Evolutionary conservation across 2,888 invertebrate genomes (phyloP).

Genomic region (Sarcophaga rosellei): DNA sequence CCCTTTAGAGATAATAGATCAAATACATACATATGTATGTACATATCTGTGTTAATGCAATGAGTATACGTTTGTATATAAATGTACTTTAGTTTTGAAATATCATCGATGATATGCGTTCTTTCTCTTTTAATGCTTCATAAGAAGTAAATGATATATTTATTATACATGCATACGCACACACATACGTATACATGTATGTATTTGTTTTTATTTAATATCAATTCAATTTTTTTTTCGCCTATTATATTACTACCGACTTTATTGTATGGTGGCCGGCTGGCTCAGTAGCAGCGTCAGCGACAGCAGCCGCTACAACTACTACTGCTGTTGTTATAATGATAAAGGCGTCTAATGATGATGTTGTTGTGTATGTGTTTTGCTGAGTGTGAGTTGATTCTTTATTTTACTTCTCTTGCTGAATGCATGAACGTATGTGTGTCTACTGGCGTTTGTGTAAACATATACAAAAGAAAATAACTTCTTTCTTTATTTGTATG

Average conservation of each 20-base stretch:
- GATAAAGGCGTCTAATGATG: conserved; percentile 31
- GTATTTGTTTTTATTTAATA: conserved; percentile 8
- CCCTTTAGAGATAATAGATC: background rate
- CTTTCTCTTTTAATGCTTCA: conserved; percentile 8
- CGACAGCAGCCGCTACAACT: background rate
- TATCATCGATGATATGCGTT: conserved; percentile 17
- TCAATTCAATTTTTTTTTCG: conserved; percentile 24
- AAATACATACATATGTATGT: background rate
- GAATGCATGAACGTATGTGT: conserved; percentile 20
- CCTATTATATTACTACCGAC: background rate
- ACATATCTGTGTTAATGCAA: background rate
- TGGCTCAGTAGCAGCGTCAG: background rate
- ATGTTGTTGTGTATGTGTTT: conserved; percentile 25
- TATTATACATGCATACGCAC: background rate
- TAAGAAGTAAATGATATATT: conserved; percentile 33
- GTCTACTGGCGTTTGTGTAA: background rate
- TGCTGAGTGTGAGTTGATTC: background rate
- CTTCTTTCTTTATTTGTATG: no score
- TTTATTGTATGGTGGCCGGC: background rate
- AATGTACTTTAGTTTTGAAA: background rate
- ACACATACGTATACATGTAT: background rate
- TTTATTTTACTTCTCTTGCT: conserved; percentile 25
- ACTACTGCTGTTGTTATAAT: background rate
- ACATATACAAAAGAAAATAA: no score
- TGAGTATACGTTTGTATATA: background rate